phyloP scores from a whole-genome alignment of 64 coral and sea anemone genomes.

The Montipora sp. region DNA sequence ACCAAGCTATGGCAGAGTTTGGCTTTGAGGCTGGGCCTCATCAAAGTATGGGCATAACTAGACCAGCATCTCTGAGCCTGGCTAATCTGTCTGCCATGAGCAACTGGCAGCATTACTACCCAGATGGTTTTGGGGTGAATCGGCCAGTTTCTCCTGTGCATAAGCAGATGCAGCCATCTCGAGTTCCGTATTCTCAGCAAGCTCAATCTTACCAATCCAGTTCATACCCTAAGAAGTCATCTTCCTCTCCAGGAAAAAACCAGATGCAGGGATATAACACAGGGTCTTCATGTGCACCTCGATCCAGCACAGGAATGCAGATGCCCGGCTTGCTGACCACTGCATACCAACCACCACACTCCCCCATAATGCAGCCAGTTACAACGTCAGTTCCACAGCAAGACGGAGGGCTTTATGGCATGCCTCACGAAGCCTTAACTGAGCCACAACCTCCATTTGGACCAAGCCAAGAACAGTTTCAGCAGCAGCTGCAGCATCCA shows the following conservation, averaged over 20 bases:
- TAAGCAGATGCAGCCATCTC: conserved; percentile 39
- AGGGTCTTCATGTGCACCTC: conserved; percentile 30
- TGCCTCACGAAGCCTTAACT: conserved; percentile 15
- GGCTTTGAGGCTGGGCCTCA: conserved; percentile 35
- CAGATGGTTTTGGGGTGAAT: conserved; percentile 51
- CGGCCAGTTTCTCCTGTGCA: conserved; percentile 33
- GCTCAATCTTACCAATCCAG: conserved; percentile 25
- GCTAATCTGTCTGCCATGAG: conserved; percentile 34
- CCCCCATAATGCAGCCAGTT: neutral
- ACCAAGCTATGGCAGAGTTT: conserved; percentile 42
- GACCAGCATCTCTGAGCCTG: conserved; percentile 51
- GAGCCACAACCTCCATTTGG: conserved; percentile 55
- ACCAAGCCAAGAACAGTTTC: conserved; percentile 26
- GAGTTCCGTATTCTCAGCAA: conserved; percentile 24
- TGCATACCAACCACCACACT: conserved; percentile 54
- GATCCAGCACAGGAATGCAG: conserved; percentile 36
- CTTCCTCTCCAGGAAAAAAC: conserved; percentile 37
- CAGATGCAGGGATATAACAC: conserved; percentile 48
- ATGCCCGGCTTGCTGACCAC: conserved; percentile 26
- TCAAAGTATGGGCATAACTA: conserved; percentile 5
- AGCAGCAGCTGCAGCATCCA: conserved; percentile 20
- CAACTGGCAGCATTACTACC: conserved; percentile 40
- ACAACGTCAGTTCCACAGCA: conserved; percentile 57
- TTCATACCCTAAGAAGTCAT: conserved; percentile 30
- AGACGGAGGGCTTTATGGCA: conserved; percentile 27